Evolutionary conservation across 1,140 invertebrate species (phyloP).

Genomic region (Centruroides sculpturatus): DNA sequence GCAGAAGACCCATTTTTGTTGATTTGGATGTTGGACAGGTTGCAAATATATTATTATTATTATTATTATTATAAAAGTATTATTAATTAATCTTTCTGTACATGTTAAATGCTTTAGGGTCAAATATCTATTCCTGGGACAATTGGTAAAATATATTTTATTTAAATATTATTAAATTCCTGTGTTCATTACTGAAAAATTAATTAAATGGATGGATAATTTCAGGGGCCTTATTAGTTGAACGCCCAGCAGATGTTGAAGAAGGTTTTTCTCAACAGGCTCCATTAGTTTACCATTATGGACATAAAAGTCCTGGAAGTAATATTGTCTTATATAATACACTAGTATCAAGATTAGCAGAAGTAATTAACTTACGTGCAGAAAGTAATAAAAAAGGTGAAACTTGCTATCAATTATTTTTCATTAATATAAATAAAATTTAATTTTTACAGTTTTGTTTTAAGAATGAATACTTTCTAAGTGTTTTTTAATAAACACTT

Average conservation of each 20-base stretch:
- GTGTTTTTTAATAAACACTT: no score
- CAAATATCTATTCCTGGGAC: conserved; percentile 83
- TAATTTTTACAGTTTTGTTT: no score
- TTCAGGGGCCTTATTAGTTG: conserved; percentile 64
- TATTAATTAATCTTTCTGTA: not conserved
- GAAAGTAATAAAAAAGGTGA: conserved; percentile 13
- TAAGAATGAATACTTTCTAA: no score
- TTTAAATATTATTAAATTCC: not conserved
- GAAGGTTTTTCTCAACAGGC: conserved; percentile 85
- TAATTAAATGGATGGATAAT: not conserved
- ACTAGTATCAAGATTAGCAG: conserved; percentile 67
- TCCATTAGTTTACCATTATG: conserved; percentile 86
- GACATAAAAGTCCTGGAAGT: conserved; percentile 57
- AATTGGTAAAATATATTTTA: conserved; percentile 29
- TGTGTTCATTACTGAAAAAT: not conserved
- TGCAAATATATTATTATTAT: no score
- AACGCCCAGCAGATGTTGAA: conserved; percentile 76
- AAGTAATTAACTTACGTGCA: conserved; percentile 45
- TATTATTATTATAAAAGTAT: no score
- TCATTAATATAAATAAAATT: no score
- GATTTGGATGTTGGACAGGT: conserved; percentile 94
- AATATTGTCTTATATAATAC: conserved; percentile 78
- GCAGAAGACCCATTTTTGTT: conserved; percentile 65
- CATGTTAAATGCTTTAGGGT: conserved; percentile 23
- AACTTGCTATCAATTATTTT: not conserved